Percentiles rank a stretch among this genome's conserved stretches.
Evolutionary conservation across 2,797 vertebrate genomes (phyloP).

Genomic region (Steatocranus sp.): DNA sequence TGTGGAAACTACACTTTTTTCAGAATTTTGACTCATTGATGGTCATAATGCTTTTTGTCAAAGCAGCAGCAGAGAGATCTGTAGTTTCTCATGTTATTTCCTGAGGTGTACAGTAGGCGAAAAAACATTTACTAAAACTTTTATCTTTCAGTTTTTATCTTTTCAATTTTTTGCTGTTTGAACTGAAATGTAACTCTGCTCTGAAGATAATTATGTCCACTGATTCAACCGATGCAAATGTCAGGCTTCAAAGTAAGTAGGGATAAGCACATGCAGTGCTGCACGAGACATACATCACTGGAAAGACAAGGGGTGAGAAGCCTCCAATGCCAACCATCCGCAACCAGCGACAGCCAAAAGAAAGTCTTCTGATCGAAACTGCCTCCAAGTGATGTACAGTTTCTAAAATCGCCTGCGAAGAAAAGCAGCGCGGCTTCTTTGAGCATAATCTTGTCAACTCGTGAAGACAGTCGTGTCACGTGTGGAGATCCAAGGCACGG

Average conservation of each 20-base stretch:
- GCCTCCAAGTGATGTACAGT: background rate
- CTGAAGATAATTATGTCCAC: background rate
- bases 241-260: background rate
- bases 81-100: background rate
- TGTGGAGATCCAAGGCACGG: conserved; percentile 47
- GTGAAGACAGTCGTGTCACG: conserved; percentile 52
- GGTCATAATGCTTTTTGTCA: background rate
- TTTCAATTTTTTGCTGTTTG: background rate
- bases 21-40: background rate
- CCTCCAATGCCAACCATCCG: background rate
- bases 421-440: conserved; percentile 13
- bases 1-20: background rate
- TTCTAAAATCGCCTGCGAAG: conserved; percentile 21
- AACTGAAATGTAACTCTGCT: background rate
- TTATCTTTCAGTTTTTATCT: background rate
- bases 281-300: background rate
- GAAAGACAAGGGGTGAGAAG: background rate
- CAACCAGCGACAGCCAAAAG: background rate
- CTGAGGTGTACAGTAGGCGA: background rate
- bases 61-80: background rate
- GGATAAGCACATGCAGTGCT: background rate
- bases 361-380: background rate
- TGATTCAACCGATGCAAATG: background rate
- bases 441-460: conserved; percentile 24
- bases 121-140: background rate